phyloP scores from a whole-genome alignment of 2,888 invertebrate species.

The Selenia dentaria region DNA sequence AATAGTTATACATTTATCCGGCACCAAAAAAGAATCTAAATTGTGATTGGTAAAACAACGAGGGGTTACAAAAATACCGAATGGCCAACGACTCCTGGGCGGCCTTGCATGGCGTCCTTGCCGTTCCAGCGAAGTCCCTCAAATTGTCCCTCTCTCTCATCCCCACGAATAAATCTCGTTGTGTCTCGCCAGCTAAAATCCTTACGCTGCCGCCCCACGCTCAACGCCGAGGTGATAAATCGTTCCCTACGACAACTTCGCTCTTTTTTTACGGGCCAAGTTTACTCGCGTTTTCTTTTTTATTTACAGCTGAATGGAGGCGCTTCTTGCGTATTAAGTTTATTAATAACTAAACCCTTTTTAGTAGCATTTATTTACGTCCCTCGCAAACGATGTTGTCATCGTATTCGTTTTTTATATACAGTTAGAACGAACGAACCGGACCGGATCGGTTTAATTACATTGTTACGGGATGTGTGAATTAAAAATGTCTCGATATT shows the following conservation, averaged over 20 bases:
- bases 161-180: constrained; percentile 36
- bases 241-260: constrained; percentile 64
- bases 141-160: constrained; percentile 48
- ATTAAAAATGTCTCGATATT: constrained; percentile 56
- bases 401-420: constrained; percentile 44
- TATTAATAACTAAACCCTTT: constrained; percentile 65
- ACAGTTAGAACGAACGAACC: constrained; percentile 57
- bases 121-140: constrained; percentile 56
- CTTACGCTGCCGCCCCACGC: constrained; percentile 50
- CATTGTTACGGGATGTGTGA: constrained; percentile 61
- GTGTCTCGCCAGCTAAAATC: constrained; percentile 38
- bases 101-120: constrained; percentile 80
- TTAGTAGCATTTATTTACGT: constrained; percentile 49
- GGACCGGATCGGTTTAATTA: constrained; percentile 62
- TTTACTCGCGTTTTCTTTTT: constrained; percentile 57
- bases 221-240: constrained; percentile 71
- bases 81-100: constrained; percentile 52
- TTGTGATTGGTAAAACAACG: no score
- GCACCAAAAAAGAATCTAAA: no score
- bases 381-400: constrained; percentile 38
- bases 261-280: constrained; percentile 59
- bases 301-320: constrained; percentile 53
- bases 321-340: constrained; percentile 57
- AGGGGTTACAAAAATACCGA: constrained; percentile 39
- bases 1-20: no score